Evolutionary conservation across 2,797 vertebrate genomes (phyloP), one percentile per base, ranked within the genome.

Genomic region (Sebastes iracundus): DNA sequence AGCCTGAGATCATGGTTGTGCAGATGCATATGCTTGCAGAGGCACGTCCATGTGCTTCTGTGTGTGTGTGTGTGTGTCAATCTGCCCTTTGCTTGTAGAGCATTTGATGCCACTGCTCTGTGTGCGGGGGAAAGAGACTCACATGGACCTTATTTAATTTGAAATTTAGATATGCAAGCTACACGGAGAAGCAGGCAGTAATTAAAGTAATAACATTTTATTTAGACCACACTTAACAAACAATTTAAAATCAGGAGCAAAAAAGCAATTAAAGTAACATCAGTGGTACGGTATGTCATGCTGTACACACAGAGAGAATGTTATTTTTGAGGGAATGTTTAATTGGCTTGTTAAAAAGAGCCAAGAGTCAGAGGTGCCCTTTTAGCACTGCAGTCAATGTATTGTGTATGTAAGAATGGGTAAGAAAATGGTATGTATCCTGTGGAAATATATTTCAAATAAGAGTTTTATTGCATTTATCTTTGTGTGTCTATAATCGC

Each of bases 201-300:
- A 88, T 85, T 85, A 70, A 81, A 80, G 69, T 68, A 82, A 86
- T 80, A 82, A 68, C 64, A 77, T 80, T 87, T 87, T 78, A 83
- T 88, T 90, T 82, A 74, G 46, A 86, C 80, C 68, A 77, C 55
- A 79, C 49, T 68, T 70, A 75, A 86, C 63, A 87, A 85, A 90
- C 78, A 81, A 70, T 82, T 86, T 81, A 27, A 89, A 85, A 84
- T 56, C 69, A 56, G 3, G 52, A 16, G 82, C 56, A 84, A 81
- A 82, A 90, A 88, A 79, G 69, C 86, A 85, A 72, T 90, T 87
- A 86, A 70, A 71, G 35, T 72, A 73, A 79, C 69, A 81, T 49
- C 60, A 25, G 80, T 33, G 18, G 63, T 69, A 18, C 28, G 35
- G 28, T 73, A 42, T 75, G 64, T 72, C 69, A 52, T 71, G 52